These are phyloP conservation scores for Epinephelus awoara DNA, from an alignment of 2,797 vertebrate genomes.

Conservation along the genomic window DNA sequence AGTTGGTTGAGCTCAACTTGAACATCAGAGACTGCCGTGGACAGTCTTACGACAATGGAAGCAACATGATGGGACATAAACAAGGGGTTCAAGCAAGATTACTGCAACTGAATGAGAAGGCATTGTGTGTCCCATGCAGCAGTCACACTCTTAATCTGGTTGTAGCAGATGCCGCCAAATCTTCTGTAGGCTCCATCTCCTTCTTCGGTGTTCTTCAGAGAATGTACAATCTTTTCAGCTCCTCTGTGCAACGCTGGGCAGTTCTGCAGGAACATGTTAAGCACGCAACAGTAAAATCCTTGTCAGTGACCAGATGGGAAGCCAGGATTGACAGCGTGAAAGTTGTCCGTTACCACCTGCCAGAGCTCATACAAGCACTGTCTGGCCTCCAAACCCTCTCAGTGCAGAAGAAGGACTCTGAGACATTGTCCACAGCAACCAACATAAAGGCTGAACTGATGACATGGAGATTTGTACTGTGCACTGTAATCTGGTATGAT, in stretches of 20 bases:
- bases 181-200: constrained; percentile 20
- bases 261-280: constrained; percentile 50
- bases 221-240: constrained; percentile 55
- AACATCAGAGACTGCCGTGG: constrained; percentile 21
- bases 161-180: constrained; percentile 52
- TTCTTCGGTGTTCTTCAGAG: constrained; percentile 45
- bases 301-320: constrained; percentile 46
- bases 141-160: constrained; percentile 53
- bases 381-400: background rate
- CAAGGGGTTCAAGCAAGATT: constrained; percentile 52
- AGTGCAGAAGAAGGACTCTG: background rate
- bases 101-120: constrained; percentile 34
- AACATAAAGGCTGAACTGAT: background rate
- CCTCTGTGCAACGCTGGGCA: constrained; percentile 47
- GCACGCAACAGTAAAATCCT: constrained; percentile 32
- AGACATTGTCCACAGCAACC: background rate
- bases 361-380: background rate
- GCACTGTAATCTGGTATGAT: background rate
- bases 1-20: background rate
- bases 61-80: constrained; percentile 48
- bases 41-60: constrained; percentile 50
- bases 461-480: background rate
- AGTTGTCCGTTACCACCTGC: constrained; percentile 9
- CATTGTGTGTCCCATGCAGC: constrained; percentile 35
- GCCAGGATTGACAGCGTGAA: constrained; percentile 49